Evolutionary conservation across 2,113 vertebrate genomes (phyloP).

Genomic region (Desmodus rotundus): DNA sequence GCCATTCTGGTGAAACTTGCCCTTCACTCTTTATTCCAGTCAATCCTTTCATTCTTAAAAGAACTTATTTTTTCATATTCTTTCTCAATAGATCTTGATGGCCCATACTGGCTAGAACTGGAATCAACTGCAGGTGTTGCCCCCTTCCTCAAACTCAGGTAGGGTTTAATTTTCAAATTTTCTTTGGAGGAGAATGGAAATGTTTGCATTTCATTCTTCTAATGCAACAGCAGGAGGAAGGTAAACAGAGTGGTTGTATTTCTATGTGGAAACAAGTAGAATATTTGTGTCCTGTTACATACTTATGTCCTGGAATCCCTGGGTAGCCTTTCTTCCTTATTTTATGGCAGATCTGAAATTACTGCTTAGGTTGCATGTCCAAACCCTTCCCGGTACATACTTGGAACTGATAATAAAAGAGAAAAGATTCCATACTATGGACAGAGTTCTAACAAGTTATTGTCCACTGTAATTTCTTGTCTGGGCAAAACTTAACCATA

Average conservation of each 20-base stretch:
- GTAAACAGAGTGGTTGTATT: background rate
- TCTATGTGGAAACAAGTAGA: background rate
- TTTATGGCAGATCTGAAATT: background rate
- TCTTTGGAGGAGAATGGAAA: background rate
- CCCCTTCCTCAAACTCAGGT: background rate
- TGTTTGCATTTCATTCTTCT: background rate
- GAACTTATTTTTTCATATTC: background rate
- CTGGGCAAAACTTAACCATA: slow-evolving; percentile 31
- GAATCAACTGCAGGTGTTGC: background rate
- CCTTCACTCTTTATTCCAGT: background rate
- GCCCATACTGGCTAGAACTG: background rate
- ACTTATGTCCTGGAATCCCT: background rate
- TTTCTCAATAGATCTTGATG: background rate
- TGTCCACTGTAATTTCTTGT: background rate
- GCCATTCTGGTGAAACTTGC: background rate
- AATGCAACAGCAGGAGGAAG: background rate
- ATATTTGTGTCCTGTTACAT: background rate
- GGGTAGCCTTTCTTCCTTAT: background rate
- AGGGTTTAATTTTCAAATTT: slow-evolving; percentile 15
- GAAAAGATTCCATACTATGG: background rate
- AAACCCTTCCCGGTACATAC: background rate
- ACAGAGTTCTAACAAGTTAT: background rate
- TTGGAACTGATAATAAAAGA: background rate
- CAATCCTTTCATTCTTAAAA: background rate
- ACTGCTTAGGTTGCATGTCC: background rate